phyloP scores from a whole-genome alignment of 2,113 vertebrate genomes.

The Plotosus lineatus region DNA sequence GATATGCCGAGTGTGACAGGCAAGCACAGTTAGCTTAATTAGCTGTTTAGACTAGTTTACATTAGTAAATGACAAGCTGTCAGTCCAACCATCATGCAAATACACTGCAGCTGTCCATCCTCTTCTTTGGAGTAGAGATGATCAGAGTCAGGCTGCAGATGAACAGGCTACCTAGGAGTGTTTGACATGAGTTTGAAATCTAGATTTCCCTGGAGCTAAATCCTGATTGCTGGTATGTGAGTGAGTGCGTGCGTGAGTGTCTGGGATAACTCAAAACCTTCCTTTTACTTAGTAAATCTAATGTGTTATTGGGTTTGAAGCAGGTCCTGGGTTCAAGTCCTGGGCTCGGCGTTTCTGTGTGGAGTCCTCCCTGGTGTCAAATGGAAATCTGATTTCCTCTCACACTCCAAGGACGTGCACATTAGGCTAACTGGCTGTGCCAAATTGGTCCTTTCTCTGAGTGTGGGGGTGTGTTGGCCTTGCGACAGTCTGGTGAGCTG shows the following conservation, averaged over 20 bases:
- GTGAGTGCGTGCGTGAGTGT: slow-evolving; percentile 6
- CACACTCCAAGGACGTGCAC: no score
- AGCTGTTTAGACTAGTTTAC: background rate
- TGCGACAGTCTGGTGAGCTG: no score
- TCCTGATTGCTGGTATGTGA: slow-evolving; percentile 15
- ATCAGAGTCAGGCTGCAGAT: background rate
- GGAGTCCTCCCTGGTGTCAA: no score
- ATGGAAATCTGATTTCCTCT: no score
- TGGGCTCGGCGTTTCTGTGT: no score
- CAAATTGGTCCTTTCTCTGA: no score
- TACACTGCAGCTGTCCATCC: slow-evolving; percentile 18
- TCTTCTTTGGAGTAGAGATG: background rate
- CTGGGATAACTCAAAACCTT: slow-evolving; percentile 21
- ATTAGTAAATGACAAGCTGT: background rate
- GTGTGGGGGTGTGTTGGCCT: no score
- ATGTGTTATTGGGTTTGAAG: slow-evolving; percentile 59
- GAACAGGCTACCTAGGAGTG: background rate
- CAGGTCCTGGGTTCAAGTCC: no score
- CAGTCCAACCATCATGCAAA: background rate
- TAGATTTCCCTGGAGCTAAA: no score
- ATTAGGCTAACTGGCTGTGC: no score
- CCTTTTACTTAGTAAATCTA: slow-evolving; percentile 42
- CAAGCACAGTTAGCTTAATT: slow-evolving; percentile 12
- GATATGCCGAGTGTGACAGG: slow-evolving; percentile 3
- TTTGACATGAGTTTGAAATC: slow-evolving; percentile 21